phyloP scores from a whole-genome alignment of 2,797 vertebrate species.

The Tiaroga cobitis region DNA sequence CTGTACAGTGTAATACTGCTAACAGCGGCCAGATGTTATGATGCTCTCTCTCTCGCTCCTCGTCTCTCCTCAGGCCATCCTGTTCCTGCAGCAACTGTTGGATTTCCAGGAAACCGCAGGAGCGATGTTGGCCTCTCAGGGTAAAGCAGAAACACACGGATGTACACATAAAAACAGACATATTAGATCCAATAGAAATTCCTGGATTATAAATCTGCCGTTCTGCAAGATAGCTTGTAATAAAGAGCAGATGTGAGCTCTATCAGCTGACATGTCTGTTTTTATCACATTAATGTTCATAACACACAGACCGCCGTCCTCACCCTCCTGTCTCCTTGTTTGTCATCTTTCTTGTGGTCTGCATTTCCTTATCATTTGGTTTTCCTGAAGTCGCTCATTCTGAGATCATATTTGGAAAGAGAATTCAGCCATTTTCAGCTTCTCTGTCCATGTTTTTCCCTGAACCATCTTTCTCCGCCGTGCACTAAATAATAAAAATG shows the following conservation, averaged over 20 bases:
- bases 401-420: neutral
- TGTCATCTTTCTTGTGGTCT: neutral
- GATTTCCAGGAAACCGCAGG: slow-evolving; percentile 98
- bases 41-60: neutral
- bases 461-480: neutral
- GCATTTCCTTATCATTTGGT: slow-evolving; percentile 1
- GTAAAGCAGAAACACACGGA: slow-evolving; percentile 68
- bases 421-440: neutral
- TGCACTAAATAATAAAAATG: neutral
- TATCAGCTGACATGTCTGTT: neutral
- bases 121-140: slow-evolving; percentile 97
- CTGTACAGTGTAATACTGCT: no score
- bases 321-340: neutral
- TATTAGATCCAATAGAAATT: neutral
- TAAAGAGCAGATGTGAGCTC: neutral
- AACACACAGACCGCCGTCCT: neutral
- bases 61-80: slow-evolving; percentile 85
- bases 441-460: neutral
- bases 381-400: neutral
- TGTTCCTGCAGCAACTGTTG: slow-evolving; percentile 95
- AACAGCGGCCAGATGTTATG: no score
- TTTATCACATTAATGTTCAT: neutral
- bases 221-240: neutral
- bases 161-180: neutral
- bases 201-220: neutral